Percentiles rank a stretch among this genome's conserved stretches.
Evolutionary conservation across 1,140 invertebrate species (phyloP).

Genomic region (Dendrolimus kikuchii): DNA sequence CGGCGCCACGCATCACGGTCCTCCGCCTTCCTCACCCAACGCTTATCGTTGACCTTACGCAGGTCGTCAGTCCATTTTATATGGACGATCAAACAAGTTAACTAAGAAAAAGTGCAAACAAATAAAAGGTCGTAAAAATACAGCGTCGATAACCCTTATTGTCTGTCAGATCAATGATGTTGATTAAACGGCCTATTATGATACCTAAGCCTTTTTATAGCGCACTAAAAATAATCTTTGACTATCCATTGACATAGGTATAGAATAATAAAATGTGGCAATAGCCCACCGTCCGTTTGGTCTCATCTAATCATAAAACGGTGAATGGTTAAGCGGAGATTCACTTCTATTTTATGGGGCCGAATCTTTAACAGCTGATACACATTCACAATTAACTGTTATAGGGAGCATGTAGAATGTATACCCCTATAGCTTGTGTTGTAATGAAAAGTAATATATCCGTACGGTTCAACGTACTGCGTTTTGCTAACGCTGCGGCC

Average conservation of each 20-base stretch:
- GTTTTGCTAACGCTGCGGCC: too few species aligned
- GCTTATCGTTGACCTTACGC: too few species aligned
- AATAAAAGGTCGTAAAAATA: not conserved
- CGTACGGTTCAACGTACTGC: too few species aligned
- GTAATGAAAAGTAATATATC: too few species aligned
- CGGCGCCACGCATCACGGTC: too few species aligned
- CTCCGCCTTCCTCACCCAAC: too few species aligned
- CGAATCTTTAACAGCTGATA: conserved; percentile 1
- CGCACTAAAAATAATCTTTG: conserved; percentile 11
- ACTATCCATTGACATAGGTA: conserved; percentile 7
- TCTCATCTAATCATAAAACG: conserved; percentile 10
- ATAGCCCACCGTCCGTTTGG: conserved; percentile 1
- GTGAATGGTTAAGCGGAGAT: not conserved
- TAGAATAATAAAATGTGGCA: conserved; percentile 8
- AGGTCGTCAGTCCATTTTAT: too few species aligned
- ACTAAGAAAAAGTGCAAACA: not conserved
- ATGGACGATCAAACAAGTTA: too few species aligned
- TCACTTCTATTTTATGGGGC: conserved; percentile 4
- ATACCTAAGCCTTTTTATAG: conserved; percentile 7
- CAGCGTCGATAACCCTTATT: not conserved
- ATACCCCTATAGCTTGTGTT: too few species aligned
- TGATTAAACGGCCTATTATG: conserved; percentile 10
- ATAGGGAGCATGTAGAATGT: too few species aligned
- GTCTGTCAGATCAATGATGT: not conserved
- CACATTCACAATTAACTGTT: conserved; percentile 2